Evolutionary conservation across 2,888 invertebrate genomes (phyloP).

Genomic region (Rapana venosa): DNA sequence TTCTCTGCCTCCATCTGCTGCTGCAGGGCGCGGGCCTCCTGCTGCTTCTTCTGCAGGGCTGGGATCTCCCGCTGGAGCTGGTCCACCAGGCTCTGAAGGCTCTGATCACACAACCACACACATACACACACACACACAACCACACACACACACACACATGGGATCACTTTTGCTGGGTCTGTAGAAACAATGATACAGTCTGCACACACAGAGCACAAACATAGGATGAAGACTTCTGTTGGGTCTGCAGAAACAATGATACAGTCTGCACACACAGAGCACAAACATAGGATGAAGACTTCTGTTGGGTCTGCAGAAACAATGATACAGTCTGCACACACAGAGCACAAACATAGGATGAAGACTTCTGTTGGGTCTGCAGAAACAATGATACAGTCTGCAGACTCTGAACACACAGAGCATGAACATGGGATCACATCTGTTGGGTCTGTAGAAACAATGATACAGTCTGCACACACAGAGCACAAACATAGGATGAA

Average conservation of each 20-base stretch:
- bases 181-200: background rate
- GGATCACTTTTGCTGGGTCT: too few relatives aligned
- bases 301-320: too few relatives aligned
- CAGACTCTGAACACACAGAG: too few relatives aligned
- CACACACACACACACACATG: background rate
- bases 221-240: too few relatives aligned
- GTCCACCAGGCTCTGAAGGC: slow-evolving; percentile 50
- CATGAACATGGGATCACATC: background rate
- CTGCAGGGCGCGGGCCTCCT: slow-evolving; percentile 55
- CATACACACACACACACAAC: background rate
- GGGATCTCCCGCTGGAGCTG: slow-evolving; percentile 52
- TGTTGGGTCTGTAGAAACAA: background rate
- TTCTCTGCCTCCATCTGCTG: slow-evolving; percentile 42
- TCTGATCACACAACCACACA: slow-evolving; percentile 36
- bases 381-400: too few relatives aligned
- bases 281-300: background rate
- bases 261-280: background rate
- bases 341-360: too few relatives aligned
- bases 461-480: background rate
- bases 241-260: too few relatives aligned
- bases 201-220: too few relatives aligned
- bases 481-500: background rate
- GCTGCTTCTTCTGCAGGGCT: slow-evolving; percentile 53
- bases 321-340: background rate
- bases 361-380: too few relatives aligned